phyloP scores from a whole-genome alignment of 2,113 vertebrate genomes.

The Melanocharis versteri region DNA sequence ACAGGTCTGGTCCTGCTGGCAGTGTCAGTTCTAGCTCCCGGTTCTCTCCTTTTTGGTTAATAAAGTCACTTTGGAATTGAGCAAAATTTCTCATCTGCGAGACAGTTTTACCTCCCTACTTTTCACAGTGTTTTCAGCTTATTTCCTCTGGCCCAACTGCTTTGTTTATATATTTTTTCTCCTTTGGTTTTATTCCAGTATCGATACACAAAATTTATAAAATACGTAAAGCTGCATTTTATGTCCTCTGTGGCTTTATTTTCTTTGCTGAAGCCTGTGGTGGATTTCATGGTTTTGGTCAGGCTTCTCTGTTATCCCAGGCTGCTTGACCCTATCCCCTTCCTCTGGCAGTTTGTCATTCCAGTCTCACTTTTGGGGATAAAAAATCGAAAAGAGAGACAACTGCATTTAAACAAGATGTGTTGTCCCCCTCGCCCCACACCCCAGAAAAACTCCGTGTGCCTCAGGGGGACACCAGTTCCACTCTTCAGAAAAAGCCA shows the following conservation, averaged over 20 bases:
- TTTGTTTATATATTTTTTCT: background rate
- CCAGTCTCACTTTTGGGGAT: background rate
- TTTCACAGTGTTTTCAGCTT: background rate
- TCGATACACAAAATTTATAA: background rate
- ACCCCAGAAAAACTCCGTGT: background rate
- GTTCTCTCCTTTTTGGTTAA: background rate
- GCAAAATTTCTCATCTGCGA: background rate
- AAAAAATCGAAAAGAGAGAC: background rate
- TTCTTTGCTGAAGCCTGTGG: background rate
- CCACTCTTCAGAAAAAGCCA: background rate
- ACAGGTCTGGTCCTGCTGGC: background rate
- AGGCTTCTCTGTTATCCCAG: background rate
- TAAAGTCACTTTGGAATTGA: background rate
- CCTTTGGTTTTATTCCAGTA: background rate
- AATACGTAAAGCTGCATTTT: background rate
- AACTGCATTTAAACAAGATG: background rate
- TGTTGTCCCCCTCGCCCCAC: fast-evolving
- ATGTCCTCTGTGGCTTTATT: background rate
- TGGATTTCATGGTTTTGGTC: background rate
- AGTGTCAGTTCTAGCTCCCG: background rate
- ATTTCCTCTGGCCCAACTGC: background rate
- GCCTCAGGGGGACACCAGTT: background rate
- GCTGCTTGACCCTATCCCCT: background rate
- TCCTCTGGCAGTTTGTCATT: background rate
- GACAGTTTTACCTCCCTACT: background rate